Conservation (phyloP, 2,113 vertebrate species). For the Channa maculata region DNA sequence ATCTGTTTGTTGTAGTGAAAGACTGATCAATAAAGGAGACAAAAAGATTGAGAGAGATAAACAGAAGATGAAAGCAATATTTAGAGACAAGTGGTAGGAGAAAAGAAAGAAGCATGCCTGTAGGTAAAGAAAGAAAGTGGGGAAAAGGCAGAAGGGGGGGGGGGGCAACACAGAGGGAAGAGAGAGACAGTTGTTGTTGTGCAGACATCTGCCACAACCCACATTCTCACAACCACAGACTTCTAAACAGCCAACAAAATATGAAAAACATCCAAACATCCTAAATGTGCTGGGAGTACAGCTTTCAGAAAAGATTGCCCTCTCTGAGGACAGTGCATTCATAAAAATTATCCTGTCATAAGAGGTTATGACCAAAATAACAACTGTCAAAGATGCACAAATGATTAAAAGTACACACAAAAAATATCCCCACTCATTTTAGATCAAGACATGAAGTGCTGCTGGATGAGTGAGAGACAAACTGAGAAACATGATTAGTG, state of each 20-base stretch:
- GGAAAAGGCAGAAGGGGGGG: neutral
- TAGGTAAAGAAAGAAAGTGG: neutral
- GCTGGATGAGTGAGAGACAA: neutral
- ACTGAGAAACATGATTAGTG: neutral
- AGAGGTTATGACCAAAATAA: conserved; percentile 43
- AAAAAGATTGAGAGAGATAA: conserved; percentile 22
- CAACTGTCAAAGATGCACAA: conserved; percentile 28
- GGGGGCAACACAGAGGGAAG: conserved; percentile 5
- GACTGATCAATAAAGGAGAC: conserved; percentile 36
- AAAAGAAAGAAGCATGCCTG: neutral
- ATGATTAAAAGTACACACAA: neutral
- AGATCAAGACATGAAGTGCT: conserved; percentile 5
- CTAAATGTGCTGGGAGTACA: conserved; percentile 26
- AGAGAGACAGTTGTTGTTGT: conserved; percentile 35
- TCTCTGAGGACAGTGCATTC: neutral
- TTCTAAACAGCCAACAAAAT: conserved; percentile 61
- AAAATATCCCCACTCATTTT: neutral
- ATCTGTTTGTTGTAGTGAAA: conserved; percentile 42
- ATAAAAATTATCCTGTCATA: conserved; percentile 26
- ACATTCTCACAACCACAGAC: conserved; percentile 59
- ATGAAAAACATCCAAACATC: conserved; percentile 59
- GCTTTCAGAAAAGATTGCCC: conserved; percentile 36
- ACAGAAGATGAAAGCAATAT: conserved; percentile 5
- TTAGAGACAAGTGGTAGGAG: conserved; percentile 20
- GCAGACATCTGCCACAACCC: conserved; percentile 37